These are phyloP conservation scores for Serranus cabrilla DNA, from an alignment of 2,797 vertebrate genomes.

Conservation along the genomic window DNA sequence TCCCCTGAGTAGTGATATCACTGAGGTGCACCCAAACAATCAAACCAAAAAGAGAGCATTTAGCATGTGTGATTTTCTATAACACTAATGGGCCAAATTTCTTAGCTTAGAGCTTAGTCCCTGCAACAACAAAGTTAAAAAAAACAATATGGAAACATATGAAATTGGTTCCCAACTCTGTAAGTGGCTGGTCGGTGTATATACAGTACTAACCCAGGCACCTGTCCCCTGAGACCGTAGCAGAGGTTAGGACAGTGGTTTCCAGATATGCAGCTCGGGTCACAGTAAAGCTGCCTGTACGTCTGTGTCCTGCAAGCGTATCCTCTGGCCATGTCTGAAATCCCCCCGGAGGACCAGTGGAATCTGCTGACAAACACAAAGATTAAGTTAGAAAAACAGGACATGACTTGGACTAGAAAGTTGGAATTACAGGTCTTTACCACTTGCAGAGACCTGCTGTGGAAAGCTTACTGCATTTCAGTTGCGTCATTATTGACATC, in stretches of 20 bases:
- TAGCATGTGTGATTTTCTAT: conserved; percentile 20
- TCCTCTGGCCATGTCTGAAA: conserved; percentile 27
- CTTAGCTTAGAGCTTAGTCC: background rate
- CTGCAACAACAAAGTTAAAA: conserved; percentile 9
- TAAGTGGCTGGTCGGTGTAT: background rate
- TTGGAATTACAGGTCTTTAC: background rate
- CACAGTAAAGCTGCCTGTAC: conserved; percentile 26
- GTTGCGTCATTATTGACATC: background rate
- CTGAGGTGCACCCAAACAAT: conserved; percentile 18
- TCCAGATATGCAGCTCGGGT: conserved; percentile 8
- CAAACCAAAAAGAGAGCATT: conserved; percentile 28
- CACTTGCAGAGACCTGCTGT: background rate
- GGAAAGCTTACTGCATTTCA: conserved; percentile 2
- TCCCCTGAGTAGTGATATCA: background rate
- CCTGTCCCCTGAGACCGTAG: conserved; percentile 23
- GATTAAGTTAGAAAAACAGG: conserved; percentile 13
- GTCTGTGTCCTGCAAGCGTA: conserved; percentile 43
- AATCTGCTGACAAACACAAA: conserved; percentile 41
- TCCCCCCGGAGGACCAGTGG: conserved; percentile 35
- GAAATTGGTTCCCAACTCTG: background rate
- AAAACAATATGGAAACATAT: background rate
- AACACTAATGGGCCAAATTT: conserved; percentile 19
- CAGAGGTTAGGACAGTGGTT: conserved; percentile 23
- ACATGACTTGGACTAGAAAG: background rate
- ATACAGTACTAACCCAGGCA: conserved; percentile 4